Base-by-base conservation (phyloP, 1,140 invertebrate species). In the Halesus radiatus region DNA sequence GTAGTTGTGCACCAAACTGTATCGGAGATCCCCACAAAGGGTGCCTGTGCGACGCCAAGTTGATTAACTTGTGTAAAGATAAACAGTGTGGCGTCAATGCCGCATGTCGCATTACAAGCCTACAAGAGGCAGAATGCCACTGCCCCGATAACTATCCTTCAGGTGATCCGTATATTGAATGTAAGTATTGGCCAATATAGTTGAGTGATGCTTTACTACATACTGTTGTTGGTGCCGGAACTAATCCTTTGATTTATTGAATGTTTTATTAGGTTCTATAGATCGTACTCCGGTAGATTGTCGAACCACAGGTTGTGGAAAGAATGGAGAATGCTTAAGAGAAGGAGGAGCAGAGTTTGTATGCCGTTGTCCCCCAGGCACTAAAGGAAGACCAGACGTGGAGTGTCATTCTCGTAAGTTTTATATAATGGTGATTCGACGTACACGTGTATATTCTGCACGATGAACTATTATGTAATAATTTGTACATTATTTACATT, bases 81-180 rank as follows among this genome's bases (percentile, higher is more conserved):
- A 92, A 93, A 81, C 88, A 92, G 20, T 98, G 96, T 86, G 96
- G 96, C n/a, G 88, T 92, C 13, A 95, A 96, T 84, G 96, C 96
- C 6, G 91, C 92, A 22, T 98, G 97, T 86, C 91, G 92, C 79
- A 91, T 95, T 32, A 88, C 92, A 29, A 89, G 92, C 58, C 90
- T 91, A 76, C 90, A 91, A 70, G 90, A 92, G 81, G 91, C 95
- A 0, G 92, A 95, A 84, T 98, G 97, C 85, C 95, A 94, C 85
- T 98, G 96, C 86, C 96, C 96, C 58, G 87, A 92, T 16, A 93
- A 93, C 84, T 95, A 92, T 87, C 95, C 96, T 32, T 90, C 93
- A 68, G 96, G 96, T 56, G 95, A 98, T 91, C 95, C 96, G 13
- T 93, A 94, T 83, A 92, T 94, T 82, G 92, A 95, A 92, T 97